Conservation (phyloP, 2,888 invertebrate genomes). For the Augiades crinisus region DNA sequence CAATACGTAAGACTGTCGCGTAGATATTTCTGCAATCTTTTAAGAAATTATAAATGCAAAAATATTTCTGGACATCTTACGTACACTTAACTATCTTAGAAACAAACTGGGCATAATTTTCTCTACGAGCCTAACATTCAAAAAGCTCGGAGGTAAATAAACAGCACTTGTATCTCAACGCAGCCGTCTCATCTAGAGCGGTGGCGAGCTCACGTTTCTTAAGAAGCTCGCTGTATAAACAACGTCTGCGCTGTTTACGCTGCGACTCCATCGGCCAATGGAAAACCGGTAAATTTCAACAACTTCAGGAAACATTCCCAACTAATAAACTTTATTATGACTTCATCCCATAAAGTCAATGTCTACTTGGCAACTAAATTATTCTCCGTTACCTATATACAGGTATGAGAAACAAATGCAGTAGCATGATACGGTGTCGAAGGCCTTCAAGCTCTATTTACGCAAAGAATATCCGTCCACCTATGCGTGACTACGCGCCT, state of each 20-base stretch:
- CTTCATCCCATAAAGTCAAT: neutral
- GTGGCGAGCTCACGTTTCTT: constrained; percentile 60
- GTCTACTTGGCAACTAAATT: neutral
- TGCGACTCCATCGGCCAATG: constrained; percentile 43
- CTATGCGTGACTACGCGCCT: constrained; percentile 5
- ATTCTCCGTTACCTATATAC: neutral
- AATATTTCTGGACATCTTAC: constrained; percentile 32
- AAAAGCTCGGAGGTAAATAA: constrained; percentile 66
- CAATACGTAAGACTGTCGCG: constrained; percentile 31
- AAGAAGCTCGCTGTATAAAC: constrained; percentile 49
- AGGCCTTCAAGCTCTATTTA: constrained; percentile 21
- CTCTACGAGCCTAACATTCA: constrained; percentile 51
- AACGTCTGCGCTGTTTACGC: constrained; percentile 59
- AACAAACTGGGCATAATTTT: constrained; percentile 64
- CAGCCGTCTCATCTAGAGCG: constrained; percentile 66
- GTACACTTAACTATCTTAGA: constrained; percentile 52
- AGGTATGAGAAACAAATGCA: neutral
- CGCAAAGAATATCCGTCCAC: constrained; percentile 14
- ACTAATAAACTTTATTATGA: neutral
- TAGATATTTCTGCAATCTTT: constrained; percentile 29
- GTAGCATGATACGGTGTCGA: constrained; percentile 12
- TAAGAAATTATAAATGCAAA: constrained; percentile 33
- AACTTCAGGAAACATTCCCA: constrained; percentile 32
- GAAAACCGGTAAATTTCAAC: constrained; percentile 48
- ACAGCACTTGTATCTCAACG: constrained; percentile 72